Evolutionary conservation across 2,888 invertebrate genomes (phyloP).

Genomic region (Xanthia togata): DNA sequence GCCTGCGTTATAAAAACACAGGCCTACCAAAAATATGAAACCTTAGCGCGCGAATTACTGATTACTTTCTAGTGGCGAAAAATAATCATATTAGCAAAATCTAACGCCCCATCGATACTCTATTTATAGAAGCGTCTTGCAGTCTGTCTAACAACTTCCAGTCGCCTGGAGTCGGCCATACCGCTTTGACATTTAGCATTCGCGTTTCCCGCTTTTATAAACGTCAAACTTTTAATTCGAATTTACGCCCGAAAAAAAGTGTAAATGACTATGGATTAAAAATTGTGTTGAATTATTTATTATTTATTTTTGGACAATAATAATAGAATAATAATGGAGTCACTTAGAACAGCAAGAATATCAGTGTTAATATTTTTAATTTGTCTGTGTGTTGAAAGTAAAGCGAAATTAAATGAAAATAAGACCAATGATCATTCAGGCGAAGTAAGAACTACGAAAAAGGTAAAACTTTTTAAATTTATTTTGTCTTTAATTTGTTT

Average conservation of each 20-base stretch:
- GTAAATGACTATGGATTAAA: conserved; percentile 43
- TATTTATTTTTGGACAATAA: conserved; percentile 42
- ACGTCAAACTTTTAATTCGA: conserved; percentile 60
- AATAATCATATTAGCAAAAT: conserved; percentile 58
- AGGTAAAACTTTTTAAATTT: conserved; percentile 63
- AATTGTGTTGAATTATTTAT: conserved; percentile 28
- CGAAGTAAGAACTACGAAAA: conserved; percentile 72
- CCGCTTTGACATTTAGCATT: conserved; percentile 69
- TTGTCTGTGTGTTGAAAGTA: conserved; percentile 71
- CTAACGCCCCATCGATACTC: conserved; percentile 76
- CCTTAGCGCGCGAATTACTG: background rate
- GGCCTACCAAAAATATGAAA: conserved; percentile 4
- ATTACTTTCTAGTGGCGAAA: conserved; percentile 44
- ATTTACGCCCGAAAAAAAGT: conserved; percentile 31
- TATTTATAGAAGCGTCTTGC: conserved; percentile 78
- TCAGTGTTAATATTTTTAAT: conserved; percentile 73
- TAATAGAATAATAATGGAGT: conserved; percentile 65
- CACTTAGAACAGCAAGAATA: conserved; percentile 61
- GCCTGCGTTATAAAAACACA: background rate
- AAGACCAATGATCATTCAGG: conserved; percentile 70
- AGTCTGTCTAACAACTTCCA: conserved; percentile 77
- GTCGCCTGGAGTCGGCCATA: conserved; percentile 76
- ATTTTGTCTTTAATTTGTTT: background rate
- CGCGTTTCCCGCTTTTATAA: conserved; percentile 73
- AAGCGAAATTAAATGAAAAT: conserved; percentile 73